These are phyloP conservation scores for Zaprionus ornatus DNA, from an alignment of 1,140 invertebrate species.

Conservation along the genomic window DNA sequence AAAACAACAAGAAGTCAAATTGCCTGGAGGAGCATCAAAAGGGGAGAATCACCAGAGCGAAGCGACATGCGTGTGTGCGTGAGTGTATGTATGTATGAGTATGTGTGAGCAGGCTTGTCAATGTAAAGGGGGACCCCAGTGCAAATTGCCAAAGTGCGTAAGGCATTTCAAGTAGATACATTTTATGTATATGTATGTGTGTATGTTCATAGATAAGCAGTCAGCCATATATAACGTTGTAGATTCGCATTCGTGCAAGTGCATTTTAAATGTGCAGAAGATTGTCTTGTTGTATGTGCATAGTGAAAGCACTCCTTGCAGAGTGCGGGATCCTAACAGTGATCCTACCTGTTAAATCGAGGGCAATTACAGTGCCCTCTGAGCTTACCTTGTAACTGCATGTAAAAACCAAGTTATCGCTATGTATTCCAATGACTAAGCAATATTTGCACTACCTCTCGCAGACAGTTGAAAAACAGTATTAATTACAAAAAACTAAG, in stretches of 20 bases:
- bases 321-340: too few relatives aligned
- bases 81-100: background rate
- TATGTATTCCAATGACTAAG: too few relatives aligned
- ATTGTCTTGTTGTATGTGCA: too few relatives aligned
- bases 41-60: constrained; percentile 11
- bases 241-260: background rate
- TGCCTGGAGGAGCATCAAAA: constrained; percentile 30
- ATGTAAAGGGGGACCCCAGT: background rate
- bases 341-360: too few relatives aligned
- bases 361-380: too few relatives aligned
- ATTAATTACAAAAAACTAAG: too few relatives aligned
- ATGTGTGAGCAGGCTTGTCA: background rate
- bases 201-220: background rate
- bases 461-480: too few relatives aligned
- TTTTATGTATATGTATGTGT: background rate
- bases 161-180: constrained; percentile 36
- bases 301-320: too few relatives aligned
- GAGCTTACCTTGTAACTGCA: too few relatives aligned
- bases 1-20: constrained; percentile 34
- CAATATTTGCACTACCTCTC: too few relatives aligned
- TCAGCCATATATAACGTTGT: background rate
- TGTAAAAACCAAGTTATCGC: too few relatives aligned
- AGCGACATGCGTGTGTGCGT: background rate
- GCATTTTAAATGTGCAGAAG: background rate
- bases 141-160: constrained; percentile 40